phyloP scores from a whole-genome alignment of 1,140 invertebrate genomes.

The Drosophila asahinai region DNA sequence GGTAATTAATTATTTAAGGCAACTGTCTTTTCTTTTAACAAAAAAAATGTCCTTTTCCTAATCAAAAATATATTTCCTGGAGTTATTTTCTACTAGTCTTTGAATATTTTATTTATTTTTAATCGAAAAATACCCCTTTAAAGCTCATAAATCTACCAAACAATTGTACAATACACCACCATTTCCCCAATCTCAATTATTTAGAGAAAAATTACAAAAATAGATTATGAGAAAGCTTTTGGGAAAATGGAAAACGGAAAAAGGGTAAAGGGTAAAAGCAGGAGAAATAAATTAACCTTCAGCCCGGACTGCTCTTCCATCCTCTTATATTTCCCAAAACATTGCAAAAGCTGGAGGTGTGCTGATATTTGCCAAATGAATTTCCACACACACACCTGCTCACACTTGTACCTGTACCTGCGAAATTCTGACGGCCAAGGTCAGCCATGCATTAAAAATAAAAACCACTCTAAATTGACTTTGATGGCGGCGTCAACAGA shows the following conservation, averaged over 20 bases:
- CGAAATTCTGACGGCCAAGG: slow-evolving; percentile 41
- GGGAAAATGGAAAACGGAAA: not conserved
- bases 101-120: no score
- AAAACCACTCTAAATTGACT: slow-evolving; percentile 56
- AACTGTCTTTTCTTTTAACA: no score
- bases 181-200: not conserved
- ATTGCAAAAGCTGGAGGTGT: not conserved
- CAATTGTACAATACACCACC: no score
- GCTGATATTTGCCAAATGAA: slow-evolving; percentile 48
- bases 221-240: not conserved
- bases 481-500: slow-evolving; percentile 41
- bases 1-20: no score
- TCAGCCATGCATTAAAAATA: slow-evolving; percentile 53
- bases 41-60: no score
- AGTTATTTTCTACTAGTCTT: no score
- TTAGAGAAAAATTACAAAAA: not conserved
- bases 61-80: no score
- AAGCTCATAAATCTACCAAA: no score
- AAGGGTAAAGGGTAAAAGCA: not conserved
- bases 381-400: not conserved
- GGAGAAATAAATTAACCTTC: slow-evolving; percentile 28
- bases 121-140: no score
- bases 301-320: not conserved
- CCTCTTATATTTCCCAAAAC: not conserved
- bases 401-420: not conserved